Base-by-base conservation (phyloP, 2,797 vertebrate species). In the Lepilemur septentrionalis region DNA sequence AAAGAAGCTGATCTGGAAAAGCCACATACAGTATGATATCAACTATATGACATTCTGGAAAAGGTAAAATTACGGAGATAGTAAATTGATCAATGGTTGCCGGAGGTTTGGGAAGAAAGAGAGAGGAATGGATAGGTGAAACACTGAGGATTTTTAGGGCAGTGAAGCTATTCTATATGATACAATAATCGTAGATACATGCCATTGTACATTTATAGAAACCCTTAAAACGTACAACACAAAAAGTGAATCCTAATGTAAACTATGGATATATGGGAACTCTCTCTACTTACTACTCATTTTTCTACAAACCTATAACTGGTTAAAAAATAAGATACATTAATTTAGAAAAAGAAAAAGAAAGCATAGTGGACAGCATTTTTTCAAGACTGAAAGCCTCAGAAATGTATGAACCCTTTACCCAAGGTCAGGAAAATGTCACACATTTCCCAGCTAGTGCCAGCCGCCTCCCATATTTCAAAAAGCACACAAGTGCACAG, bases 21-120 rank as follows among this genome's bases (percentile, higher is more conserved):
- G 1, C 28, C 52, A 4, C 1, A 22, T 43, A 25, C 12, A 22
- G 1, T 20, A 23, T 23, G 0, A 52, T 38, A 28, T 7, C 8
- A 59, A 55, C 7, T 79, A 28, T 32, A 30, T 48, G 50, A 59
- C 41, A 93, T 67, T 32, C 14, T 38, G 7, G 9, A 73, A 46
- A 75, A 86, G 50, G 25, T 1, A 52, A 67, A 59, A 57, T n/a
- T 63, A 18, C 43, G 41, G 43, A 48, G 15, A 57, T 17, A 17
- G 8, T 50, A 73, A 85, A 41, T 30, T 46, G 20, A 57, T 55
- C 38, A 23, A 5, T 61, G 17, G 15, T 30, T 57, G 8, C 8
- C 25, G 41, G 32, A 84, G 6, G 13, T 70, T 83, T 84, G n/a
- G 15, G 17, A 30, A 75, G 50, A 59, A 41, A 30, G 18, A 41